Base-by-base conservation (phyloP, 2,797 vertebrate species). In the Myotis vivesi region DNA sequence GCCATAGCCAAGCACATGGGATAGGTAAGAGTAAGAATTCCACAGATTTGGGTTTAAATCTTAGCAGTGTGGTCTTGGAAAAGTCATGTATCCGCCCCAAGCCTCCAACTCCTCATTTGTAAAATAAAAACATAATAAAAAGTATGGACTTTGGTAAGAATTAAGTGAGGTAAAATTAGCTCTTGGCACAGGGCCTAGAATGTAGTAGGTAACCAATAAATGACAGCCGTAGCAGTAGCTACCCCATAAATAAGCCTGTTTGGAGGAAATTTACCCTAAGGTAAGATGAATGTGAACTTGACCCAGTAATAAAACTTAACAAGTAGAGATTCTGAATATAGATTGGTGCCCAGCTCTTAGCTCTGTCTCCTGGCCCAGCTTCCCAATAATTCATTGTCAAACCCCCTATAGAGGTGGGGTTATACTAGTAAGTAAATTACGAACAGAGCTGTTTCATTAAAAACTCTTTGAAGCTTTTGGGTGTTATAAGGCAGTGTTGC, bases 121-220 rank as follows among this genome's bases (percentile, higher is more conserved):
- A 86, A 91, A 95, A 73, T 22, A 69, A 19, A 11, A n/a, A 68
- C 19, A n/a, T 73, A 33, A 38, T 71, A 71, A 62, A 62, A 16
- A 93, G 16, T 83, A 44, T 84, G 13, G 38, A 22, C 41, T 38
- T 5, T 55, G 77, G 33, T 87, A 49, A 93, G 30, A 94, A 73
- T 91, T 90, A 89, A 82, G 33, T 1, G 10, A 81, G 44, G 36
- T 68, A 77, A 86, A 91, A 76, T 77, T 77, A 87, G 41, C 28
- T 81, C n/a, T 89, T 90, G 92, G 85, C 91, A 38, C 13, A 72
- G 69, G n/a, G 25, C 68, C 80, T 76, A 44, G 53, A 83, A 89
- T 22, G 3, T 13, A 75, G 25, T 44, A 83, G 55, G 41, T 38
- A n/a, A 15, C 72, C 23, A 33, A 41, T 68, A 66, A 83, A 79